Evolutionary conservation across 1,140 invertebrate species (phyloP).

Genomic region (Belonocnema kinseyi): DNA sequence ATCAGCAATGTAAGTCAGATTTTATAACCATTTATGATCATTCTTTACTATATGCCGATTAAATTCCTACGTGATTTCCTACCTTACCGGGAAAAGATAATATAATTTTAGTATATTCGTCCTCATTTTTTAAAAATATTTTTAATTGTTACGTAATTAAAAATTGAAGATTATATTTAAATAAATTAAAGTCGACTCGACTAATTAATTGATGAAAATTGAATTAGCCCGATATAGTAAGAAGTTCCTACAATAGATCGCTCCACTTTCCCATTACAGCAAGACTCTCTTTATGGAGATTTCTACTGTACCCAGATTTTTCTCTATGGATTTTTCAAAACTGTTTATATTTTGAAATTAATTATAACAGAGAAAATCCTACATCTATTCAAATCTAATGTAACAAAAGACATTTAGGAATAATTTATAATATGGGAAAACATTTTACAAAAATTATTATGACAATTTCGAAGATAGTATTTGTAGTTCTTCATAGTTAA

Average conservation of each 20-base stretch:
- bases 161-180: not conserved
- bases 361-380: too few species aligned
- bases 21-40: too few species aligned
- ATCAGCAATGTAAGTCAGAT: not conserved
- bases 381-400: too few species aligned
- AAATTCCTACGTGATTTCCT: not conserved
- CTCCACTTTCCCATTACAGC: not conserved
- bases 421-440: too few species aligned
- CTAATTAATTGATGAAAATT: too few species aligned
- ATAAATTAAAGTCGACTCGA: not conserved
- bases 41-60: not conserved
- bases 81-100: not conserved
- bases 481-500: too few species aligned
- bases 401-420: too few species aligned
- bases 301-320: not conserved
- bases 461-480: too few species aligned
- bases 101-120: not conserved
- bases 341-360: too few species aligned
- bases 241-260: not conserved
- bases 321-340: not conserved
- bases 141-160: too few species aligned
- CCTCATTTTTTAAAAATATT: not conserved
- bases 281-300: not conserved
- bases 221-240: not conserved
- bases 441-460: too few species aligned